Percentiles rank a stretch among this genome's conserved stretches.
Conservation (phyloP, 2,113 vertebrate genomes). For the Leptobrachium leishanense region DNA sequence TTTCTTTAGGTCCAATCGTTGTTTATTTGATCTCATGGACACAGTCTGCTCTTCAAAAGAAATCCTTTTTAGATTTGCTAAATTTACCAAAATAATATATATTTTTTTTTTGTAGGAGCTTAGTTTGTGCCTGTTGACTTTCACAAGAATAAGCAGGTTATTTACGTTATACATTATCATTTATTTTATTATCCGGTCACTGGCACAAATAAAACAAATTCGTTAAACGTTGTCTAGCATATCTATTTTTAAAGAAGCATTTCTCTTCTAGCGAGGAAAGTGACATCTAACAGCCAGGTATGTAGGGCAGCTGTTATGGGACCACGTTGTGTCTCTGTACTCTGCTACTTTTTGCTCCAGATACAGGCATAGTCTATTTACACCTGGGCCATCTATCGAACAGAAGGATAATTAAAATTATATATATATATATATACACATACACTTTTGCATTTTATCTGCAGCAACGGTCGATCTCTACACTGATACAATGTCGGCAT, state of each 20-base stretch:
- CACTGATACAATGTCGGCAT: too few species aligned
- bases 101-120: too few species aligned
- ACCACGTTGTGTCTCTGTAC: background rate
- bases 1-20: too few species aligned
- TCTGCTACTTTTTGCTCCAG: conserved; percentile 50
- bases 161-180: background rate
- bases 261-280: conserved; percentile 29
- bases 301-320: conserved; percentile 37
- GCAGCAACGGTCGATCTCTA: too few species aligned
- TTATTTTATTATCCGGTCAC: background rate
- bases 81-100: too few species aligned
- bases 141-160: too few species aligned
- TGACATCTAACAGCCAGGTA: conserved; percentile 7
- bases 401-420: conserved; percentile 41
- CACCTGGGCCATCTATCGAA: conserved; percentile 46
- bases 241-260: conserved; percentile 42
- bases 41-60: too few species aligned
- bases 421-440: background rate
- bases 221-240: conserved; percentile 13
- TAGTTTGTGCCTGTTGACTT: too few species aligned
- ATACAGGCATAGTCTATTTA: conserved; percentile 44
- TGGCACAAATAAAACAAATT: conserved; percentile 1
- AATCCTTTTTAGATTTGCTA: too few species aligned
- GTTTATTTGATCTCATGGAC: too few species aligned
- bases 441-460: too few species aligned